These are phyloP conservation scores for Campopleginae sp. DNA, from an alignment of 2,888 invertebrate genomes.

Conservation along the genomic window DNA sequence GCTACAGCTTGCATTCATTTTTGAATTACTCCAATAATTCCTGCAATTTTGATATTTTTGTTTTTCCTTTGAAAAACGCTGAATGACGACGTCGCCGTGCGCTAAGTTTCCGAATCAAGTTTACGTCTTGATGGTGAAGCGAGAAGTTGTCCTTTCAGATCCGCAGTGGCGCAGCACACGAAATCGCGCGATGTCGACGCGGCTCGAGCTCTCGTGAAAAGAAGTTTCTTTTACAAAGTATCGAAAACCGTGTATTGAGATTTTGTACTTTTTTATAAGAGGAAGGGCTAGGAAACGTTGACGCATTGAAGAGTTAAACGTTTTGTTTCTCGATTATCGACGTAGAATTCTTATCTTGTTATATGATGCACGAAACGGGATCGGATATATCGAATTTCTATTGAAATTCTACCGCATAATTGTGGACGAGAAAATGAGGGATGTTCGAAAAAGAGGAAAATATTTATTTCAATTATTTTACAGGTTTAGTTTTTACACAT, in stretches of 20 bases:
- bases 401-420: background rate
- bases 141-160: slow-evolving; percentile 47
- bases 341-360: background rate
- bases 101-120: slow-evolving; percentile 6
- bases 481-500: background rate
- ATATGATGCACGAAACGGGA: background rate
- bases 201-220: background rate
- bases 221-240: slow-evolving; percentile 12
- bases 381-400: background rate
- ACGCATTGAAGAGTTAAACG: background rate
- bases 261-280: background rate
- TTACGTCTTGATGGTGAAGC: slow-evolving; percentile 20
- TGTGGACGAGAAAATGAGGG: background rate
- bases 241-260: background rate
- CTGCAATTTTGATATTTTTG: background rate
- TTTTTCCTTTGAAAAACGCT: background rate
- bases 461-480: background rate
- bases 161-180: slow-evolving; percentile 18
- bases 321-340: background rate
- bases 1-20: background rate
- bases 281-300: background rate
- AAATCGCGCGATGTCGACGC: slow-evolving; percentile 7
- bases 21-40: background rate
- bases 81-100: background rate
- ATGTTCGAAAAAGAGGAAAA: background rate